These are phyloP conservation scores for Rissa tridactyla DNA, from an alignment of 2,113 vertebrate species.

Conservation along the genomic window DNA sequence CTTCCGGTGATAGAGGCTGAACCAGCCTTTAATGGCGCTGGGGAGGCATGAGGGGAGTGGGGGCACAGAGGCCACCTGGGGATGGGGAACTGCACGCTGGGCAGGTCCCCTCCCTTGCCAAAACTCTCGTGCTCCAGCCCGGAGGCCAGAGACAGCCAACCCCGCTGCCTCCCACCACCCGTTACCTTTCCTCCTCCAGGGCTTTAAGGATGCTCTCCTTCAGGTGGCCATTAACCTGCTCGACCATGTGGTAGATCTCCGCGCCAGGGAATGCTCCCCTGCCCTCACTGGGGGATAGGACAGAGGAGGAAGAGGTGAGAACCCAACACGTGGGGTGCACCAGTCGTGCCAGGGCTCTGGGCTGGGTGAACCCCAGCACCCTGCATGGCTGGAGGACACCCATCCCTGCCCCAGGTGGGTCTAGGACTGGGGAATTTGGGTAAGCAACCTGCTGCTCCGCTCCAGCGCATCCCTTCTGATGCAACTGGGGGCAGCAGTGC, in stretches of 20 bases:
- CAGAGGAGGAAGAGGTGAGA: not conserved
- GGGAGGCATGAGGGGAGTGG: not conserved
- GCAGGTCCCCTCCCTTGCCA: not conserved
- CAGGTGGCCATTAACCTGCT: slow-evolving; percentile 67
- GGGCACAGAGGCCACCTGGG: not conserved
- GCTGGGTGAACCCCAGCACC: not conserved
- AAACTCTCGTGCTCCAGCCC: not conserved
- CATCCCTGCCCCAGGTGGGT: rapidly evolving
- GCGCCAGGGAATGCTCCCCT: slow-evolving; percentile 64
- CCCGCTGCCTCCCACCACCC: rapidly evolving
- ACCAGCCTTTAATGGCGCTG: slow-evolving; percentile 74
- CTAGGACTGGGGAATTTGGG: not conserved
- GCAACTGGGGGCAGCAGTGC: no score
- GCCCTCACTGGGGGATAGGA: slow-evolving; percentile 61
- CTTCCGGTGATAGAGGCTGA: slow-evolving; percentile 75
- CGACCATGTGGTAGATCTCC: slow-evolving; percentile 75
- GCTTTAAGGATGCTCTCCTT: slow-evolving; percentile 50
- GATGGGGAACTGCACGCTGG: rapidly evolving
- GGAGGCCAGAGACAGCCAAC: rapidly evolving
- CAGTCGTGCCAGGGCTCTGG: rapidly evolving
- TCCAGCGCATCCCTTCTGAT: not conserved
- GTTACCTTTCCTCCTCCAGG: slow-evolving; percentile 67
- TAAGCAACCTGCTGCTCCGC: not conserved
- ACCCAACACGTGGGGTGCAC: rapidly evolving
- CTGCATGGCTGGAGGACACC: not conserved